Conservation (phyloP, 2,797 vertebrate species). For the Hozukius guyotensis region DNA sequence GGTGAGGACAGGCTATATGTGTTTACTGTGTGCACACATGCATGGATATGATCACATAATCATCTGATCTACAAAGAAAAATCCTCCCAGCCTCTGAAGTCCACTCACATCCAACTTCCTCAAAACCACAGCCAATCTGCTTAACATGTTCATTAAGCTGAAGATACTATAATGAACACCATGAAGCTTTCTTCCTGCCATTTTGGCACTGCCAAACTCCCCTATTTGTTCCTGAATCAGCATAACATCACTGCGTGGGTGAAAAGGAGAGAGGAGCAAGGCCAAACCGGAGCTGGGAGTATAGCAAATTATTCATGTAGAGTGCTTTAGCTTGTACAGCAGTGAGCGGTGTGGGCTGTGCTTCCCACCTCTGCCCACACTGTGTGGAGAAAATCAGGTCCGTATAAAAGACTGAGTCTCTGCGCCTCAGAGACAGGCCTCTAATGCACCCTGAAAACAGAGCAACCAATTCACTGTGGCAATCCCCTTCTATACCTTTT, state of each 20-base stretch:
- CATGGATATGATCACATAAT: slow-evolving; percentile 11
- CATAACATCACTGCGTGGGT: slow-evolving; percentile 67
- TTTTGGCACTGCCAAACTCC: slow-evolving; percentile 52
- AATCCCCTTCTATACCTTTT: neutral
- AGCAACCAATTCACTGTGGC: slow-evolving; percentile 29
- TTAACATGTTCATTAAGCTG: neutral
- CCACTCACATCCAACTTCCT: neutral
- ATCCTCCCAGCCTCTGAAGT: neutral
- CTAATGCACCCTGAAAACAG: slow-evolving; percentile 45
- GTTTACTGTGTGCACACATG: neutral
- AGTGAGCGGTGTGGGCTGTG: slow-evolving; percentile 54
- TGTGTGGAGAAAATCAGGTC: slow-evolving; percentile 54
- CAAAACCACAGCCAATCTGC: neutral
- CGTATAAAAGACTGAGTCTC: slow-evolving; percentile 37
- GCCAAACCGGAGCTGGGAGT: slow-evolving; percentile 64
- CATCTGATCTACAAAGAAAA: neutral
- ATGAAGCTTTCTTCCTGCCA: slow-evolving; percentile 46
- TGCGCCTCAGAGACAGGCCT: slow-evolving; percentile 37
- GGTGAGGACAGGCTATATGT: neutral
- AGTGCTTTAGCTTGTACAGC: slow-evolving; percentile 71
- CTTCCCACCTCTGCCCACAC: slow-evolving; percentile 68
- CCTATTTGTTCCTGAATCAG: slow-evolving; percentile 69
- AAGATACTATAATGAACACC: slow-evolving; percentile 16
- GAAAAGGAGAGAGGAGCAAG: slow-evolving; percentile 63
- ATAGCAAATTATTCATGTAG: slow-evolving; percentile 77